Conservation (phyloP, 1,140 invertebrate species). For the Drosophila elegans region DNA sequence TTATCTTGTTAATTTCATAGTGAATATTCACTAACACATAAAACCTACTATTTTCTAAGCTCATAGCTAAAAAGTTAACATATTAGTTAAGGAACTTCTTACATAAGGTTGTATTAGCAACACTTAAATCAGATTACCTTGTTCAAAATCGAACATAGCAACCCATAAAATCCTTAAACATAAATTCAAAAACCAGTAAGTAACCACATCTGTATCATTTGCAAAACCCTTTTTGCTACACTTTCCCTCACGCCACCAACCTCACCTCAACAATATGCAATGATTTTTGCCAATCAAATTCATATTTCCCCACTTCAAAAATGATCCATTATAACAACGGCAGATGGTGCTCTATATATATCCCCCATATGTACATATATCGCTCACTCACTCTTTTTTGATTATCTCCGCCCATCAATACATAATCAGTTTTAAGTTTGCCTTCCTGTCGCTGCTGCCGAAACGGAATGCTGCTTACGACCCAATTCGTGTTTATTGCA, state of each 20-base stretch:
- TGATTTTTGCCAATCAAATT: slow-evolving; percentile 30
- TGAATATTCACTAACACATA: no score
- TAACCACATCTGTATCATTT: neutral
- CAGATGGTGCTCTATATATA: slow-evolving; percentile 5
- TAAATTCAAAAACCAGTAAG: neutral
- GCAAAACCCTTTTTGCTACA: neutral
- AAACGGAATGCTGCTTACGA: slow-evolving; percentile 12
- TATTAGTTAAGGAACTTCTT: no score
- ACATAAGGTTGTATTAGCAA: no score
- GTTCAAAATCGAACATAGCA: no score
- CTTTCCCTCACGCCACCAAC: no score
- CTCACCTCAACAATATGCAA: slow-evolving; percentile 2
- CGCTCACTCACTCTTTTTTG: neutral
- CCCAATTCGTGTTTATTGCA: slow-evolving; percentile 40
- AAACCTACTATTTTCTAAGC: no score
- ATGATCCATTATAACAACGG: slow-evolving; percentile 6
- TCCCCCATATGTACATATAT: neutral
- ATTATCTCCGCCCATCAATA: slow-evolving; percentile 9
- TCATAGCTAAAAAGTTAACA: no score
- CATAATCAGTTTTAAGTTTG: slow-evolving; percentile 43
- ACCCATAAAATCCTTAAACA: no score
- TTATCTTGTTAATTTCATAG: no score
- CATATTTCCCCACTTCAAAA: slow-evolving; percentile 25
- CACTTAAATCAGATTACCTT: no score
- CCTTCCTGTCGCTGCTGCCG: slow-evolving; percentile 10